Conservation (phyloP, 30 jellyfish, hydroid and myxozoan species). For the Hydractinia echinata region DNA sequence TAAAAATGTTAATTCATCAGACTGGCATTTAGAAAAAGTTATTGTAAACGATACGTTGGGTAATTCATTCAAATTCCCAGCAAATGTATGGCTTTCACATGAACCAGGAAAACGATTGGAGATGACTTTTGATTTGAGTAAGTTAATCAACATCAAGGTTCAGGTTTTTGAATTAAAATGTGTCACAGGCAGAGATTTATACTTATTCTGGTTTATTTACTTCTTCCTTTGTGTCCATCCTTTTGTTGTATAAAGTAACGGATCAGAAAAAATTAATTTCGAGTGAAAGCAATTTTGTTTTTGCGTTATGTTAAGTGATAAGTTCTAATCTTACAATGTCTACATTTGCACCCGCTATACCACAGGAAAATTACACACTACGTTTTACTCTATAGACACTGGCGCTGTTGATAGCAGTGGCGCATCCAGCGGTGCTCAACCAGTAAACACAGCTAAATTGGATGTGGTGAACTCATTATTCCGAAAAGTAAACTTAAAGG, state of each 20-base stretch:
- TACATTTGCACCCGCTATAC: no score
- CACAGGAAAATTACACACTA: no score
- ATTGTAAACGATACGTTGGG: conserved; percentile 69
- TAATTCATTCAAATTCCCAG: conserved; percentile 69
- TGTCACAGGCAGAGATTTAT: background rate
- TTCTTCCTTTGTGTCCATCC: background rate
- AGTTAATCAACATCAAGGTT: conserved; percentile 48
- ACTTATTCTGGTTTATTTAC: background rate
- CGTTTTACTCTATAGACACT: conserved; percentile 37
- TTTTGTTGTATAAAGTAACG: no score
- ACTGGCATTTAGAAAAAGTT: conserved; percentile 89
- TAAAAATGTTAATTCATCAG: conserved; percentile 54
- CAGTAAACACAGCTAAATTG: conserved; percentile 83
- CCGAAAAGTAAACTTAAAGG: conserved; percentile 70
- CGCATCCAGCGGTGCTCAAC: conserved; percentile 78
- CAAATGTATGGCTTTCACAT: conserved; percentile 87
- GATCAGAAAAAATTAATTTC: no score
- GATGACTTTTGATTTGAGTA: conserved; percentile 40
- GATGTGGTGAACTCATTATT: conserved; percentile 63
- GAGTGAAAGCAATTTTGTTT: no score
- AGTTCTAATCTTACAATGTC: no score
- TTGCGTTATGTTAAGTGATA: no score
- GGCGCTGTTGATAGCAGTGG: conserved; percentile 90
- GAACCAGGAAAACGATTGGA: conserved; percentile 79
- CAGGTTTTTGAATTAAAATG: background rate